These are phyloP conservation scores for Taenioides sp. DNA, from an alignment of 2,797 vertebrate genomes.

Conservation along the genomic window DNA sequence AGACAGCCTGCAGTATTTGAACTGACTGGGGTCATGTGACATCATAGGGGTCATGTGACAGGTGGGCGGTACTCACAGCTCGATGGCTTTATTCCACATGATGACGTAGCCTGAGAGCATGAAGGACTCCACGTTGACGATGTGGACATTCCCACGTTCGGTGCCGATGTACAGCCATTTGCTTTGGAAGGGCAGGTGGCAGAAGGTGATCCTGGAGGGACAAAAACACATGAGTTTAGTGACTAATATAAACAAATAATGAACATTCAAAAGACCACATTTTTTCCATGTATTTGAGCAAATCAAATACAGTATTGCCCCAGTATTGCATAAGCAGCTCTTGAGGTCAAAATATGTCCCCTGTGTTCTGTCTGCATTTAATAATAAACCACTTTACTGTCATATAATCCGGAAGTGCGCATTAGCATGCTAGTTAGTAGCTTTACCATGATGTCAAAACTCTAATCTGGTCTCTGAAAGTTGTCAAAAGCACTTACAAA, in stretches of 20 bases:
- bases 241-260: neutral
- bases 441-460: no score
- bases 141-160: slow-evolving; percentile 96
- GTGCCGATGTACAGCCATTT: slow-evolving; percentile 98
- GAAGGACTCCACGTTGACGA: slow-evolving; percentile 99
- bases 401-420: no score
- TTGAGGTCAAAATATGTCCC: no score
- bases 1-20: slow-evolving; percentile 2
- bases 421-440: no score
- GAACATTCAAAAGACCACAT: neutral
- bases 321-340: no score
- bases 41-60: slow-evolving; percentile 16
- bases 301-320: no score
- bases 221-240: slow-evolving; percentile 21
- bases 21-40: slow-evolving; percentile 10
- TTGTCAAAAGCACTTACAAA: no score
- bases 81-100: slow-evolving; percentile 99
- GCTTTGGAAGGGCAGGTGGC: slow-evolving; percentile 99
- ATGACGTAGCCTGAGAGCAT: slow-evolving; percentile 99
- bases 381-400: no score
- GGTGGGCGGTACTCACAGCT: slow-evolving; percentile 92
- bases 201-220: slow-evolving; percentile 92
- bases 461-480: no score
- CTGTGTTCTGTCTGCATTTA: no score
- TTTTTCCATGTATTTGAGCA: no score